Evolutionary conservation across 30 jellyfish, hydroid and myxozoan species (phyloP).

Genomic region (Hydractinia symbiolongicarpus): DNA sequence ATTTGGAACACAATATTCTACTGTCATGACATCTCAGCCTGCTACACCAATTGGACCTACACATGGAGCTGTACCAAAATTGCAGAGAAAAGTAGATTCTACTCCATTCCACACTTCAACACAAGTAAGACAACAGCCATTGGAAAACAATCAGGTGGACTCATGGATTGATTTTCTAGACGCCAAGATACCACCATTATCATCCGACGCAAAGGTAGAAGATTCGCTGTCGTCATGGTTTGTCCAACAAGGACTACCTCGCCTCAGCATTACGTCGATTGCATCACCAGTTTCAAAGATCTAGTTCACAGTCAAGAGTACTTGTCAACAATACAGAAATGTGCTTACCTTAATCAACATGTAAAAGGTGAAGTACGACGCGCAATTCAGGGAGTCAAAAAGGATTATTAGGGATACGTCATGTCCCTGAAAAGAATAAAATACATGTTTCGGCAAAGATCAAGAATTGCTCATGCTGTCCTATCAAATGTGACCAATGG

Average conservation of each 20-base stretch:
- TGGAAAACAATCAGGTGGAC: not conserved
- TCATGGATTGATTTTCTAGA: not conserved
- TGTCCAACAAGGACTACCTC: constrained; percentile 13
- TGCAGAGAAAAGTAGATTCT: not conserved
- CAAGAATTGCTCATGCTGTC: not conserved
- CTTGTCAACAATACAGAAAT: not conserved
- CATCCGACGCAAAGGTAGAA: not conserved
- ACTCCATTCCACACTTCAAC: not conserved
- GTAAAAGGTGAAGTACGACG: not conserved
- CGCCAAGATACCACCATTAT: not conserved
- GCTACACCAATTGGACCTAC: not conserved
- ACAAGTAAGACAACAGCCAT: not conserved
- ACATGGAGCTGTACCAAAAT: not conserved
- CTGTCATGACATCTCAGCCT: no score
- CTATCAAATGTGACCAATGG: not conserved
- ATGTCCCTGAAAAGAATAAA: no score
- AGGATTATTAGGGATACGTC: no score
- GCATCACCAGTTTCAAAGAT: not conserved
- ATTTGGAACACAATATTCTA: no score
- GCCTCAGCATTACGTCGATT: not conserved
- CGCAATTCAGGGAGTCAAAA: no score
- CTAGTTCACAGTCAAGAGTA: not conserved
- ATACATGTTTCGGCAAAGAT: no score
- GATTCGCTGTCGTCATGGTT: not conserved
- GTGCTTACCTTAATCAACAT: not conserved